Conservation (phyloP, 2,113 vertebrate species). For the Ctenomys sociabilis region DNA sequence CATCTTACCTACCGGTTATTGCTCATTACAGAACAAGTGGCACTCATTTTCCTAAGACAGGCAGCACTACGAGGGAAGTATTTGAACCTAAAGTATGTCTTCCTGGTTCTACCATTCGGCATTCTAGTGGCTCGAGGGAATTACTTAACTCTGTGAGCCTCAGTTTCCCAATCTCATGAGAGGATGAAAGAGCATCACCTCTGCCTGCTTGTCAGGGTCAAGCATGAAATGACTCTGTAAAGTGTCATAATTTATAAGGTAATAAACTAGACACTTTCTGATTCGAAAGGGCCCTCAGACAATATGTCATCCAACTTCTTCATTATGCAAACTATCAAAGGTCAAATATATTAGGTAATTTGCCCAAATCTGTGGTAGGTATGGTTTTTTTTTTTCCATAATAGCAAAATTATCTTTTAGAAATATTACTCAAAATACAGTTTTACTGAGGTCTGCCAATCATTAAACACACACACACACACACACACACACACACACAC, state of each 20-base stretch:
- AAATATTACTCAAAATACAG: conserved; percentile 35
- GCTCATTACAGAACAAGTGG: conserved; percentile 7
- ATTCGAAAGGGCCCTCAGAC: conserved; percentile 3
- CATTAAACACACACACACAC: background rate
- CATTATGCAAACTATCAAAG: background rate
- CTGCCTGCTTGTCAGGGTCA: background rate
- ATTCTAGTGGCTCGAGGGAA: background rate
- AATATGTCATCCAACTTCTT: background rate
- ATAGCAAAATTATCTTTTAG: background rate
- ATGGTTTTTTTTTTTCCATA: background rate
- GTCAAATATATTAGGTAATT: conserved; percentile 42
- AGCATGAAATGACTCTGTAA: conserved; percentile 11
- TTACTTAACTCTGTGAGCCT: conserved; percentile 35
- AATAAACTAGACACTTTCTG: background rate
- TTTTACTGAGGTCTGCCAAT: background rate
- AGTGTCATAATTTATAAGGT: background rate
- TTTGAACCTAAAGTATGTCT: conserved; percentile 29
- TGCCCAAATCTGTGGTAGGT: background rate
- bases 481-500: background rate
- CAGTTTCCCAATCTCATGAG: background rate
- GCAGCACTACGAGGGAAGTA: background rate
- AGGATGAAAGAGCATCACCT: background rate
- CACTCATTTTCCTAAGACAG: conserved; percentile 59
- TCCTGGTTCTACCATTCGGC: background rate
- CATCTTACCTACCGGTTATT: background rate